Conservation (phyloP, 35 echinoderm and acorn worm species). For the Apostichopus parvimensis region DNA sequence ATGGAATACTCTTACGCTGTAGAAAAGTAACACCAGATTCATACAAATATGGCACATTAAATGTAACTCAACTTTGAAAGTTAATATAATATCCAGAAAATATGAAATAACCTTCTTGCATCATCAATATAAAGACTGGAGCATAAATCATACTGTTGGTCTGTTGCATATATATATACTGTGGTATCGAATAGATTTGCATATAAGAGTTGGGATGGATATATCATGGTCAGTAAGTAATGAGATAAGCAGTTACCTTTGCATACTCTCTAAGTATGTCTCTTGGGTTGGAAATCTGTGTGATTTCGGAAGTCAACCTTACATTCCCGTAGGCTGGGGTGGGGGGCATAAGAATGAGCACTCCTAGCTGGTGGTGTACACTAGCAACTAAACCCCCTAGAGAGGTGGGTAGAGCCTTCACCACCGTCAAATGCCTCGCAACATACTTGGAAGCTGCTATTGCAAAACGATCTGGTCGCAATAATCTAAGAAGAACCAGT, state of each 20-base stretch:
- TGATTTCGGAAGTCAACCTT: slow-evolving; percentile 71
- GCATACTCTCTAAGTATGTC: slow-evolving; percentile 72
- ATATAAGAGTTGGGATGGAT: neutral
- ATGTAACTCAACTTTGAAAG: neutral
- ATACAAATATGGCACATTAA: neutral
- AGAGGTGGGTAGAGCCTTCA: slow-evolving; percentile 70
- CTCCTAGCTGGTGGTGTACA: slow-evolving; percentile 54
- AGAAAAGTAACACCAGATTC: neutral
- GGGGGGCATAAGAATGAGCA: slow-evolving; percentile 87
- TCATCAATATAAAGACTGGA: neutral
- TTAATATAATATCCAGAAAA: no score
- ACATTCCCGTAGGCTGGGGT: slow-evolving; percentile 63
- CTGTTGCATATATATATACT: neutral
- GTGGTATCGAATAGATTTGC: neutral
- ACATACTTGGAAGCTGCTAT: slow-evolving; percentile 68
- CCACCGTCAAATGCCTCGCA: slow-evolving; percentile 74
- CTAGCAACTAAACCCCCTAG: slow-evolving; percentile 74
- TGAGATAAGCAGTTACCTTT: slow-evolving; percentile 52
- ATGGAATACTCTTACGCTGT: slow-evolving; percentile 84
- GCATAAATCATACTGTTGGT: neutral
- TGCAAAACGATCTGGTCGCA: slow-evolving; percentile 83
- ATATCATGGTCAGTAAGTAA: no score
- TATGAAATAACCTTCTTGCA: no score
- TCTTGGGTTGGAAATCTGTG: slow-evolving; percentile 52
- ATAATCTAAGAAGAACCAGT: slow-evolving; percentile 75